Evolutionary conservation across 2,888 invertebrate genomes (phyloP).

Genomic region (Argyra leucocephala): DNA sequence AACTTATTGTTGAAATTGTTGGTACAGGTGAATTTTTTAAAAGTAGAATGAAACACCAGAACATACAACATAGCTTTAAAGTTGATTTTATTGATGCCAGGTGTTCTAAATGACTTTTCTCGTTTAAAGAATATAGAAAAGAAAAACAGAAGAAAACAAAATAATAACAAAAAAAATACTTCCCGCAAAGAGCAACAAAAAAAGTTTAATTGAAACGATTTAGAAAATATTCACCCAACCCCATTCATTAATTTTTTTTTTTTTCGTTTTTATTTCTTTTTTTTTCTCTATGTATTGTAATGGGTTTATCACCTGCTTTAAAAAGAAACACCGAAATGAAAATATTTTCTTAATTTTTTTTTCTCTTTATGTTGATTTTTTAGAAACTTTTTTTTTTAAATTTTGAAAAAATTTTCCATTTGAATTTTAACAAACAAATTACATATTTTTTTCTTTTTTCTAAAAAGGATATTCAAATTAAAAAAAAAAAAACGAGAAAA

Average conservation of each 20-base stretch:
- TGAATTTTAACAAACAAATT: too few species aligned
- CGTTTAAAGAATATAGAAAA: not conserved
- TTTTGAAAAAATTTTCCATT: too few species aligned
- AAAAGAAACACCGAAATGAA: not conserved
- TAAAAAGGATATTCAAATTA: too few species aligned
- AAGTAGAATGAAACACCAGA: not conserved
- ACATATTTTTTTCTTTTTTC: too few species aligned
- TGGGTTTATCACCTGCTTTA: not conserved
- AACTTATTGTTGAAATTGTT: not conserved
- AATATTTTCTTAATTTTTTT: not conserved
- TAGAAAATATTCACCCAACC: not conserved
- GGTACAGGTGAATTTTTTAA: not conserved
- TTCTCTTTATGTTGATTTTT: too few species aligned
- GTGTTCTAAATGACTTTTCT: constrained; percentile 3
- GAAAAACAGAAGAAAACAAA: not conserved
- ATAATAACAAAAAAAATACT: not conserved
- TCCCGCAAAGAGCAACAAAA: not conserved
- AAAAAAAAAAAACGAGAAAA: not conserved
- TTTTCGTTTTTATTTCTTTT: too few species aligned
- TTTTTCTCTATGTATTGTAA: not conserved
- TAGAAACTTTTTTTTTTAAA: too few species aligned
- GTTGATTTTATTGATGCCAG: not conserved
- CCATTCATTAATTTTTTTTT: not conserved
- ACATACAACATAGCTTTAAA: not conserved
- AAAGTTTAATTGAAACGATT: constrained; percentile 1